phyloP scores from a whole-genome alignment of 2,888 invertebrate genomes.

The Tipula confusa region DNA sequence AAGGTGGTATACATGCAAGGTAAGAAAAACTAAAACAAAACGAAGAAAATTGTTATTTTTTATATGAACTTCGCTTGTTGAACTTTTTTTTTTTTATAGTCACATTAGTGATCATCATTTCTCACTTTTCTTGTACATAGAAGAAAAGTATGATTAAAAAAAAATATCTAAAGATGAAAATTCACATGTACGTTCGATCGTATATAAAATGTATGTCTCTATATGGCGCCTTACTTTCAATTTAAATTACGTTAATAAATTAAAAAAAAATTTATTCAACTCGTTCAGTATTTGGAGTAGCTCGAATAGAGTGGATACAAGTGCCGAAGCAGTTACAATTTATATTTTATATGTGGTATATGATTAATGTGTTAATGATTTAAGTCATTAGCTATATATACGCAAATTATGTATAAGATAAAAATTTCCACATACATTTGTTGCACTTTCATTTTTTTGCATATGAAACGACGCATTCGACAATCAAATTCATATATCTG shows the following conservation, averaged over 20 bases:
- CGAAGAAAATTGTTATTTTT: neutral
- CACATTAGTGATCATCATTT: slow-evolving; percentile 25
- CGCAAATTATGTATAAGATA: too few species aligned
- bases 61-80: slow-evolving; percentile 7
- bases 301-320: neutral
- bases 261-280: neutral
- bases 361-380: neutral
- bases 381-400: neutral
- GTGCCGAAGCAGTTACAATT: neutral
- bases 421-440: neutral
- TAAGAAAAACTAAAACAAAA: neutral
- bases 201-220: neutral
- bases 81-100: slow-evolving; percentile 21
- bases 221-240: slow-evolving; percentile 20
- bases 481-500: neutral
- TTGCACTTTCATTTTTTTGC: neutral
- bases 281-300: neutral
- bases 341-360: neutral
- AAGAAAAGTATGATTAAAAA: neutral
- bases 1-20: neutral
- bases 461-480: neutral
- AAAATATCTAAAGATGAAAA: neutral
- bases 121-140: slow-evolving; percentile 12
- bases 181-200: neutral
- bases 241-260: slow-evolving; percentile 20